Evolutionary conservation across 2,888 invertebrate genomes (phyloP), one percentile per base, ranked within the genome.

Genomic region (Petrolisthes manimaculis): DNA sequence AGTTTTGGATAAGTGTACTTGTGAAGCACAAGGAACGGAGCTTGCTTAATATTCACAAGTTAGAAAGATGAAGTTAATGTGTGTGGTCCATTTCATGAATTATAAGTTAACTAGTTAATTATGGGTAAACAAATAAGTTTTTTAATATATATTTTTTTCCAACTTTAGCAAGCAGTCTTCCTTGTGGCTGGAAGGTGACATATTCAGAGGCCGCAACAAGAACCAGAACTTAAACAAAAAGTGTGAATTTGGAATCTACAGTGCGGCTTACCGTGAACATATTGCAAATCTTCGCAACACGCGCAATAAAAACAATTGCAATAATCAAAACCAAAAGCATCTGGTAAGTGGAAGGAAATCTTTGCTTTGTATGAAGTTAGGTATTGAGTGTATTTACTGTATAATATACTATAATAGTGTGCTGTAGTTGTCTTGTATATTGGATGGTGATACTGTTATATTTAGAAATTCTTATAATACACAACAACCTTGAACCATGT

Each of bases 171-270:
- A 91, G 69, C 89, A 91, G 83, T 88, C 89, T 21, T 88, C 88
- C 21, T 78, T 91, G 71, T 91, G 91, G 91, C 61, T 91, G 54
- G 91, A 89, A 69, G 91, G 91, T 14, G 91, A 91, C 56, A 88
- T 91, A 4, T 91, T 86, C 83, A 86, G 91, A 61, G 85, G 86
- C 5, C 89, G 89, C 14, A 88, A 91, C 86, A 89, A 89, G 71
- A 86, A 86, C 84, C 88, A 88, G 21, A 89, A 89, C 80, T 51
- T 90, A 54, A 90, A 91, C 86, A 88, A 89, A 86, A 89, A 88
- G 53, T 89, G 83, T 83, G 83, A 84, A 3, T 89, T 67, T 83
- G 91, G 91, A 6, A 88, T 91, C 14, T 91, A 91, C 87, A 91
- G 91, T 86, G 86, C 89, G 53, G 86, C 86, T 21, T 88, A 83